phyloP scores from a whole-genome alignment of 1,140 invertebrate species.

The Armadillidium nasatum region DNA sequence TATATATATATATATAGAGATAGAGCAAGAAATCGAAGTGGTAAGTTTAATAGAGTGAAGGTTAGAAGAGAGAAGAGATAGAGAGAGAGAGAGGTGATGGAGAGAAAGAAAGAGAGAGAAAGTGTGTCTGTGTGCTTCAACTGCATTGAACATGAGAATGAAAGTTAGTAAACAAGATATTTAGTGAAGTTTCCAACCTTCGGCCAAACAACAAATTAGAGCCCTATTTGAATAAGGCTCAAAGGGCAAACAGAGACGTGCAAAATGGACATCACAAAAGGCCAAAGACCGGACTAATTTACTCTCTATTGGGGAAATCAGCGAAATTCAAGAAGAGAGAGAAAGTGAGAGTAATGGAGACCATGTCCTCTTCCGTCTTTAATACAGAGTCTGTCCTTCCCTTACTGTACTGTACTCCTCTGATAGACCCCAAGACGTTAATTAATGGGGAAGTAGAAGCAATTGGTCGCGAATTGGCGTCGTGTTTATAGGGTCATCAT shows the following conservation, averaged over 20 bases:
- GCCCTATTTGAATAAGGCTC: neutral
- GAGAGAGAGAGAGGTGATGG: too few relatives aligned
- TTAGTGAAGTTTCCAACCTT: neutral
- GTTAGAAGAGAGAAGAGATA: too few relatives aligned
- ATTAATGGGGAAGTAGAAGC: conserved; percentile 7
- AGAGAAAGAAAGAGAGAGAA: too few relatives aligned
- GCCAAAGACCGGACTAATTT: neutral
- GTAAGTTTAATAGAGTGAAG: too few relatives aligned
- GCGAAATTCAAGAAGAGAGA: neutral
- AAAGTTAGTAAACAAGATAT: too few relatives aligned
- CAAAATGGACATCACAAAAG: neutral
- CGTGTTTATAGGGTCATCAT: conserved; percentile 5
- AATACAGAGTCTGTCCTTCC: too few relatives aligned
- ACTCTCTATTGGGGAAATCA: neutral
- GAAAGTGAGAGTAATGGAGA: neutral
- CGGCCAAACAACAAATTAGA: neutral
- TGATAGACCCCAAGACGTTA: conserved; percentile 11
- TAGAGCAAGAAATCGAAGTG: too few relatives aligned
- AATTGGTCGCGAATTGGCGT: conserved; percentile 8
- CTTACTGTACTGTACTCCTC: neutral
- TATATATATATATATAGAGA: too few relatives aligned
- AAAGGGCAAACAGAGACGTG: neutral
- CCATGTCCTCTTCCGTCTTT: too few relatives aligned
- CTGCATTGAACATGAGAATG: too few relatives aligned
- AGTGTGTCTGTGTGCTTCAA: too few relatives aligned